Evolutionary conservation across 1,140 invertebrate genomes (phyloP), one percentile per base, ranked within the genome.

Genomic region (Diuraphis noxia): DNA sequence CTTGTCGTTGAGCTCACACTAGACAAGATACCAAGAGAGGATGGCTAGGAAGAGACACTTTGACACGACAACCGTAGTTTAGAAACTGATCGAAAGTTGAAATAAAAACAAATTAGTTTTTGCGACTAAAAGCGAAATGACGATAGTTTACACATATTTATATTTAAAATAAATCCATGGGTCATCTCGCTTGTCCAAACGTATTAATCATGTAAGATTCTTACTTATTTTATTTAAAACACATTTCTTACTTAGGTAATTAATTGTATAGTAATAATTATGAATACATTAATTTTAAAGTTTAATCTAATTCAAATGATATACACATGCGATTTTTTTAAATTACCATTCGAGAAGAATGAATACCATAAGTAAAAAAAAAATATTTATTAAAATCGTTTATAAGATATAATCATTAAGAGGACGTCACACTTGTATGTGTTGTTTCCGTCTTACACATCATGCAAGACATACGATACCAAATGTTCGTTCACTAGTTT

Each of bases 61-160:
- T 89, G 88, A 89, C 88, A 79, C 41, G 41, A 90, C n/a, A 88
- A 90, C 38, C 41, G 63, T 77, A 79, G 88, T 43, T 79, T 77
- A 36, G 88, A 90, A 90, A 90, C 63, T 77, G 88, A 90, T 90
- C 88, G 63, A 77, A 43, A 90, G 56, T 79, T 90, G 25, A 40
- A 43, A 49, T 43, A 91, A 90, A 90, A 90, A 90, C 88, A 79
- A 90, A 91, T 82, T 91, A 40, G 40, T 81, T 82, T 91, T 91
- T 49, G 63, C 89, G 72, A 38, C 72, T 19, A 91, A 81, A 43
- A 79, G 40, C 13, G 17, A 63, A 88, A 86, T 52, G 21, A 86
- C 85, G 85, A 86, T 86, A 86, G 85, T 86, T 86, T 52, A 86
- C 85, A 9, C 34, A 86, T 25, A 86, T 34, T 86, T 86, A 86